A percentile compares a stretch with the other conserved stretches of the same genome.
phyloP scores from a whole-genome alignment of 2,888 invertebrate species.

The Ganaspis brasiliensis region DNA sequence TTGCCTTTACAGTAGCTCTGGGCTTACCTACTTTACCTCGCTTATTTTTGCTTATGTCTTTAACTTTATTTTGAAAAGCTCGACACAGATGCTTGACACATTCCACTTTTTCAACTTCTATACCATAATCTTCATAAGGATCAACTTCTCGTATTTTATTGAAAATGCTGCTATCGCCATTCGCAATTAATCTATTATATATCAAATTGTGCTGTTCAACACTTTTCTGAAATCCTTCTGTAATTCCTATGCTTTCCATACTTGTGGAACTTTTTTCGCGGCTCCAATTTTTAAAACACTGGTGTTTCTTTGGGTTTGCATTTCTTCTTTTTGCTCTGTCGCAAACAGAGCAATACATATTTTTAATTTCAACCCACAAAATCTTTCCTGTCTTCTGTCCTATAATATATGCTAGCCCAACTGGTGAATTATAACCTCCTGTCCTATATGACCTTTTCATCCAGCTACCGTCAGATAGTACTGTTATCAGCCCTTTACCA shows the following conservation, averaged over 20 bases:
- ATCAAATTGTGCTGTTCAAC: slow-evolving; percentile 46
- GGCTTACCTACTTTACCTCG: neutral
- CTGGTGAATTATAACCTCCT: neutral
- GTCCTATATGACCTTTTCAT: neutral
- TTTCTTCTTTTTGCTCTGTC: slow-evolving; percentile 47
- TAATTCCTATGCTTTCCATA: slow-evolving; percentile 45
- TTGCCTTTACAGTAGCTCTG: neutral
- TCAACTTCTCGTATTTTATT: neutral
- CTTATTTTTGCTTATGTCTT: neutral
- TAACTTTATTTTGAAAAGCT: slow-evolving; percentile 3
- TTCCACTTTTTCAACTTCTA: slow-evolving; percentile 28
- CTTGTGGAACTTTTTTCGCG: slow-evolving; percentile 45
- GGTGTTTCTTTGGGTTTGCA: slow-evolving; percentile 48
- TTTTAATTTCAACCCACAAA: neutral
- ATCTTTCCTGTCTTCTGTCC: slow-evolving; percentile 14
- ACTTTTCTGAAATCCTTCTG: slow-evolving; percentile 46
- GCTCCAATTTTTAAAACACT: slow-evolving; percentile 64
- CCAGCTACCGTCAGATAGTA: slow-evolving; percentile 2
- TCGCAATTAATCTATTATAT: slow-evolving; percentile 44
- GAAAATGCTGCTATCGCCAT: slow-evolving; percentile 40
- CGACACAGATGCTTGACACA: slow-evolving; percentile 19
- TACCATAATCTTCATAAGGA: slow-evolving; percentile 24
- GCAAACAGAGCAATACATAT: neutral
- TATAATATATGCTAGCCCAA: slow-evolving; percentile 7
- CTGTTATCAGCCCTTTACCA: neutral